Conservation (phyloP, 2,888 invertebrate genomes). For the Orthosia incerta region DNA sequence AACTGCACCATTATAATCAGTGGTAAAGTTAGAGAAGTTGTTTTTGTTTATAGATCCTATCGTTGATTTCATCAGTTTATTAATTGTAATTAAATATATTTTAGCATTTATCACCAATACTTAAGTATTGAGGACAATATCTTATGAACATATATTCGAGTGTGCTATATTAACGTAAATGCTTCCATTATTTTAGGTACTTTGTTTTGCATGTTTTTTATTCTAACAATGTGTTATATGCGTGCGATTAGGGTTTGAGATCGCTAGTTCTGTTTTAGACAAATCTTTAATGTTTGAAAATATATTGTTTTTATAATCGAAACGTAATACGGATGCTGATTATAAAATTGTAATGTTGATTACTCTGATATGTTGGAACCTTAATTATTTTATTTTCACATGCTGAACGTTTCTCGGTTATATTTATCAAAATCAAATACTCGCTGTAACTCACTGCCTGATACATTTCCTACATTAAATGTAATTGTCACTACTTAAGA, state of each 20-base stretch:
- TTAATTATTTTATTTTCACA: constrained; percentile 12
- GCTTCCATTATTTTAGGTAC: constrained; percentile 47
- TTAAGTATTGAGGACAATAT: constrained; percentile 20
- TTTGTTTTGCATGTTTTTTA: constrained; percentile 58
- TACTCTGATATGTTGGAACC: constrained; percentile 15
- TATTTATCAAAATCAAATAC: constrained; percentile 37
- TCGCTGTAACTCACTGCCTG: constrained; percentile 42
- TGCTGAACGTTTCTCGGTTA: constrained; percentile 5
- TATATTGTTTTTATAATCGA: constrained; percentile 18
- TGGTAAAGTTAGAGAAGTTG: constrained; percentile 7
- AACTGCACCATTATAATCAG: background rate
- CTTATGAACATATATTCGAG: constrained; percentile 30
- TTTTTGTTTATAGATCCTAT: constrained; percentile 1
- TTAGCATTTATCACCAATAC: constrained; percentile 29
- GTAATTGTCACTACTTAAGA: constrained; percentile 33
- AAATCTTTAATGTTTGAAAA: background rate
- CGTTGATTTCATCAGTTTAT: constrained; percentile 27
- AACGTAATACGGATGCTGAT: constrained; percentile 21
- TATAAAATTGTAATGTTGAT: constrained; percentile 15
- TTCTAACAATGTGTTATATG: constrained; percentile 30
- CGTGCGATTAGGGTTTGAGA: constrained; percentile 20
- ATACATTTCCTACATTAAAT: constrained; percentile 32
- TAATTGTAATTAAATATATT: constrained; percentile 23
- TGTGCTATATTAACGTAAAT: constrained; percentile 43
- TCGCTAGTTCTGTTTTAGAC: constrained; percentile 1